Base-by-base conservation (phyloP, 2,888 invertebrate genomes). In the Lasioglossum calceatum region DNA sequence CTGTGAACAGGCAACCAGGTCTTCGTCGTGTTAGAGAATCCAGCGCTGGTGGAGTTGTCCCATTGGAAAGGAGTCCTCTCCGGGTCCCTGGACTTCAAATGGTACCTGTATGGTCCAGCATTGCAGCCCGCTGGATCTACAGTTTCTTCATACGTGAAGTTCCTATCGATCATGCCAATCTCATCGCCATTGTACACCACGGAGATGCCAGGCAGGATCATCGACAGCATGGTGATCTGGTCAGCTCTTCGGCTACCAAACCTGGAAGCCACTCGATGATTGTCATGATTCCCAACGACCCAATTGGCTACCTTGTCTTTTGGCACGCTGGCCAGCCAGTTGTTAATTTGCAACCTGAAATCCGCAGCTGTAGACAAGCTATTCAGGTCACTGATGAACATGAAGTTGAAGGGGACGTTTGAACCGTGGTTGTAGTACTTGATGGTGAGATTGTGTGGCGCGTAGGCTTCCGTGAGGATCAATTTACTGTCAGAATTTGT, bases 181-280 rank as follows among this genome's bases (percentile, higher is more conserved):
- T 98, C 98, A 93, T 98, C 98, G 0, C 98, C 98, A 92, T 98
- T 98, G 95, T 98, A 97, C 36, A 97, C 95, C 32, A 97, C 95
- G 10, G 96, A 96, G 0, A 97, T 96, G 12, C 97, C 97, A 0
- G 97, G 97, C 67, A 98, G 93, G 16, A 97, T 95, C 93, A 97
- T 95, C 85, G 96, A 95, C 76, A 97, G 92, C 96, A 97, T 96
- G 89, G 96, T 95, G 42, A 97, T 92, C 44, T 96, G 95, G 92
- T 97, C 96, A 2, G 96, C 95, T 50, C 96, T 94, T 58, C 95
- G 94, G 0, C 27, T 72, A 1, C 96, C 96, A 84, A 95, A 95
- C 83, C 96, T 95, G 2, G 94, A 90, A 0, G 96, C 95, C 1
- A 95, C 94, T 16, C 96, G 94, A 54, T 93, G 93, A 27, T 95